Evolutionary conservation across 1,140 invertebrate species (phyloP).

Genomic region (Drosophila ercepeae): DNA sequence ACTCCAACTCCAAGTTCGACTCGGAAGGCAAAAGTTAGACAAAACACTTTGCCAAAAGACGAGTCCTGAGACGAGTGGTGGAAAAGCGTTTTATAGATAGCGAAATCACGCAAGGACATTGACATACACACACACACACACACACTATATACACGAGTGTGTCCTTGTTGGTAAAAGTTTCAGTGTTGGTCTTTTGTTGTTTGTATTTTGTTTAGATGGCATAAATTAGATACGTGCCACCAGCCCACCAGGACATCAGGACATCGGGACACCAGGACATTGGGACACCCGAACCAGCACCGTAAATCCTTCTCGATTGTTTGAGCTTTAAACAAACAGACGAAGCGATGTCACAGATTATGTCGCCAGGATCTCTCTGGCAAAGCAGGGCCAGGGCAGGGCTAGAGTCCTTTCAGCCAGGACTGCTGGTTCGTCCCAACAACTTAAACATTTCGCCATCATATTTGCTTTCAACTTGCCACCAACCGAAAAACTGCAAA

Average conservation of each 20-base stretch:
- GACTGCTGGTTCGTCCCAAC: too few relatives aligned
- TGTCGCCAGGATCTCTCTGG: slow-evolving; percentile 22
- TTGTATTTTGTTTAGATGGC: slow-evolving; percentile 77
- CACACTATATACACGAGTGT: slow-evolving; percentile 6
- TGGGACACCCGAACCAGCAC: slow-evolving; percentile 8
- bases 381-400: too few relatives aligned
- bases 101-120: slow-evolving; percentile 72
- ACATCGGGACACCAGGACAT: too few relatives aligned
- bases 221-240: slow-evolving; percentile 81
- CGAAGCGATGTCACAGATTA: slow-evolving; percentile 21
- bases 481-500: slow-evolving; percentile 48
- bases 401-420: too few relatives aligned
- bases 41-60: slow-evolving; percentile 55
- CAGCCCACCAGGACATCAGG: slow-evolving; percentile 11
- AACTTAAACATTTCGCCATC: slow-evolving; percentile 23
- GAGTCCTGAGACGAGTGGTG: slow-evolving; percentile 9
- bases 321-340: slow-evolving; percentile 48
- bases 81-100: slow-evolving; percentile 65
- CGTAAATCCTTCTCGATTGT: slow-evolving; percentile 41
- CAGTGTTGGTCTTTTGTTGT: slow-evolving; percentile 72
- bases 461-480: slow-evolving; percentile 69
- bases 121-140: slow-evolving; percentile 21
- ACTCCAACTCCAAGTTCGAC: slow-evolving; percentile 1
- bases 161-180: slow-evolving; percentile 49
- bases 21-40: slow-evolving; percentile 62